phyloP scores from a whole-genome alignment of 1,140 invertebrate genomes.

The Drosophila santomea region DNA sequence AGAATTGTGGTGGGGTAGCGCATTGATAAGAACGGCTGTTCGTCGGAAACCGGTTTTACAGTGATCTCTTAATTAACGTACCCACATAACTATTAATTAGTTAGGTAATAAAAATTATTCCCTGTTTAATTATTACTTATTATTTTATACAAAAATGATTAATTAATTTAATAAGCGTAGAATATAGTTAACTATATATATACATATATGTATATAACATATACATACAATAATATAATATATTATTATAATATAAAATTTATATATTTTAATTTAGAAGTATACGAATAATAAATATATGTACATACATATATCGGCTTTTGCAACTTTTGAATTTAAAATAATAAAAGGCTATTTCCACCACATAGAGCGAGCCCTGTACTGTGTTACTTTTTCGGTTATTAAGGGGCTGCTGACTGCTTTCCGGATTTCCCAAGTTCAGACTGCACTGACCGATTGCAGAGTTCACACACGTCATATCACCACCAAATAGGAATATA shows the following conservation, averaged over 20 bases:
- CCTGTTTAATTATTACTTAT: not conserved
- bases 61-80: not conserved
- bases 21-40: conserved; percentile 18
- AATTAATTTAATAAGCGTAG: no score
- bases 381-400: conserved; percentile 24
- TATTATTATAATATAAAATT: no score
- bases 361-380: not conserved
- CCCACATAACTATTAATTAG: no score
- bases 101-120: not conserved
- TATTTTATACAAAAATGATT: no score
- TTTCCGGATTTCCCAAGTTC: conserved; percentile 24
- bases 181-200: no score
- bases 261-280: no score
- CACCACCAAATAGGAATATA: not conserved
- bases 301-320: no score
- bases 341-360: no score
- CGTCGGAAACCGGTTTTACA: conserved; percentile 50
- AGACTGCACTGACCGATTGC: conserved; percentile 26
- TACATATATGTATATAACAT: no score
- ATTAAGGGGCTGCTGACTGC: not conserved
- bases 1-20: not conserved
- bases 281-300: no score
- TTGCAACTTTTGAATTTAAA: no score
- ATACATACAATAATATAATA: no score
- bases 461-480: conserved; percentile 11